phyloP scores from a whole-genome alignment of 2,113 vertebrate genomes.

The Lophius piscatorius region DNA sequence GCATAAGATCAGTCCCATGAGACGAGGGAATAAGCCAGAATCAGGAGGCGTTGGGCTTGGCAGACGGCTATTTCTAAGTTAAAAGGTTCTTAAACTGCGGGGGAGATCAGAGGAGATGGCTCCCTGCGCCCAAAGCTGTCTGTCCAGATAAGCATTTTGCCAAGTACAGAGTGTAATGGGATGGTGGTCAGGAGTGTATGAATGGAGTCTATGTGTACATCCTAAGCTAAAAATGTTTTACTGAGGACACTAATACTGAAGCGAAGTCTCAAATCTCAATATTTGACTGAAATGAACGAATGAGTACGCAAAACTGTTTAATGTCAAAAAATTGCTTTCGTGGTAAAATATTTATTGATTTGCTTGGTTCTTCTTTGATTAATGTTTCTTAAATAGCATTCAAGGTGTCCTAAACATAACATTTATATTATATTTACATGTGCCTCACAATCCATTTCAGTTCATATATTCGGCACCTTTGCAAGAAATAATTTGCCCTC shows the following conservation, averaged over 20 bases:
- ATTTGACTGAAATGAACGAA: background rate
- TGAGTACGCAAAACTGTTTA: background rate
- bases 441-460: background rate
- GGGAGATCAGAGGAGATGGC: conserved; percentile 75
- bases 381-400: background rate
- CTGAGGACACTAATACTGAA: conserved; percentile 24
- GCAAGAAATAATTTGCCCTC: no score
- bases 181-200: conserved; percentile 71
- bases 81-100: conserved; percentile 80
- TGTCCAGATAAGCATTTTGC: conserved; percentile 75
- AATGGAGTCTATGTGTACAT: conserved; percentile 44
- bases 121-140: conserved; percentile 70
- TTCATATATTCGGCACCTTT: no score
- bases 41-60: conserved; percentile 68
- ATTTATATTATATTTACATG: background rate
- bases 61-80: conserved; percentile 73
- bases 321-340: background rate
- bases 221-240: conserved; percentile 46
- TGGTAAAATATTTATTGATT: background rate
- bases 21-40: conserved; percentile 73
- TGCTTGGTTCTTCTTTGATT: background rate
- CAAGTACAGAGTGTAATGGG: conserved; percentile 60
- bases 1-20: conserved; percentile 73
- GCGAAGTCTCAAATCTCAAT: background rate
- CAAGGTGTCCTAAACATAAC: background rate